Evolutionary conservation across 2,113 vertebrate genomes (phyloP).

Genomic region (Phaethon lepturus): DNA sequence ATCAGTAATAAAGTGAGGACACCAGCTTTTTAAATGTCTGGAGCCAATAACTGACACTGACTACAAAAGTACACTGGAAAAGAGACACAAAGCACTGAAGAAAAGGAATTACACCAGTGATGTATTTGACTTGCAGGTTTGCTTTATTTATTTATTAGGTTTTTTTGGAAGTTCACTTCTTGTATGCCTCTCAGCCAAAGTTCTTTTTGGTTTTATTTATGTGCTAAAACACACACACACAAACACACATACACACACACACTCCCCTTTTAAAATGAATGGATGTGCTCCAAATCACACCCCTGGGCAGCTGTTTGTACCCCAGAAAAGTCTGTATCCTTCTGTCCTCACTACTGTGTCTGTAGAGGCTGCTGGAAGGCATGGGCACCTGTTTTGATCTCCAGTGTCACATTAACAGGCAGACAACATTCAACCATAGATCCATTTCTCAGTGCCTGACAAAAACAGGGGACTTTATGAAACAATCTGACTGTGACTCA

Average conservation of each 20-base stretch:
- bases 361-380: background rate
- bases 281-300: background rate
- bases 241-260: too few relatives aligned
- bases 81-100: background rate
- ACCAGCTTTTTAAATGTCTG: background rate
- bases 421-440: background rate
- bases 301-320: background rate
- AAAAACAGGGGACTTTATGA: background rate
- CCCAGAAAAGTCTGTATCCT: background rate
- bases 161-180: background rate
- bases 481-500: background rate
- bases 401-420: background rate
- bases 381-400: background rate
- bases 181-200: background rate
- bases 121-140: background rate
- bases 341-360: background rate
- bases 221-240: background rate
- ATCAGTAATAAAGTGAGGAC: background rate
- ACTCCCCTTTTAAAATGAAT: background rate
- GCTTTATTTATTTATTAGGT: background rate
- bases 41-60: background rate
- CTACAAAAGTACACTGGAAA: background rate
- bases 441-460: background rate
- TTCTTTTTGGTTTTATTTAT: background rate
- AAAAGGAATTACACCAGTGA: background rate